Evolutionary conservation across 1,140 invertebrate genomes (phyloP).

Genomic region (Eriosoma lanigerum): DNA sequence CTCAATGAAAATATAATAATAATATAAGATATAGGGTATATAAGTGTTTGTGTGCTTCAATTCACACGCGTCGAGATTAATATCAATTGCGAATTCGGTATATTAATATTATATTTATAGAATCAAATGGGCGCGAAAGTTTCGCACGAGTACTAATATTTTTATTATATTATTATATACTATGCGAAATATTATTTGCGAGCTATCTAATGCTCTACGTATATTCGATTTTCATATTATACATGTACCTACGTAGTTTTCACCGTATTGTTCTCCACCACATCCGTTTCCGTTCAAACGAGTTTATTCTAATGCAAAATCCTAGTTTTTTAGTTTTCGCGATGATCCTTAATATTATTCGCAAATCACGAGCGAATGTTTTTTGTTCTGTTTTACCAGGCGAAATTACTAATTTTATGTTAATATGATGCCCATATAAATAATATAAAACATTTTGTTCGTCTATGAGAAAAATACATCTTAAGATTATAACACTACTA

Average conservation of each 20-base stretch:
- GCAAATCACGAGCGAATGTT: background rate
- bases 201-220: background rate
- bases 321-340: background rate
- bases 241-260: background rate
- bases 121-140: background rate
- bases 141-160: background rate
- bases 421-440: too few species aligned
- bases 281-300: slow-evolving; percentile 37
- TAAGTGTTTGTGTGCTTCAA: too few species aligned
- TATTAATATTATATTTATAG: too few species aligned
- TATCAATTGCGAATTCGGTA: too few species aligned
- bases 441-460: too few species aligned
- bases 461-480: too few species aligned
- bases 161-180: background rate
- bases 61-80: too few species aligned
- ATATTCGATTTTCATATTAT: too few species aligned
- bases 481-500: too few species aligned
- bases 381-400: background rate
- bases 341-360: background rate
- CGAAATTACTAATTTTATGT: too few species aligned
- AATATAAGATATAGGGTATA: too few species aligned
- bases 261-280: slow-evolving; percentile 16
- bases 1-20: too few species aligned
- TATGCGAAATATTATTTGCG: slow-evolving; percentile 17
- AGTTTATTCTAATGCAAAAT: background rate